Conservation (phyloP, 2,888 invertebrate species). For the Apocheima hispidaria region DNA sequence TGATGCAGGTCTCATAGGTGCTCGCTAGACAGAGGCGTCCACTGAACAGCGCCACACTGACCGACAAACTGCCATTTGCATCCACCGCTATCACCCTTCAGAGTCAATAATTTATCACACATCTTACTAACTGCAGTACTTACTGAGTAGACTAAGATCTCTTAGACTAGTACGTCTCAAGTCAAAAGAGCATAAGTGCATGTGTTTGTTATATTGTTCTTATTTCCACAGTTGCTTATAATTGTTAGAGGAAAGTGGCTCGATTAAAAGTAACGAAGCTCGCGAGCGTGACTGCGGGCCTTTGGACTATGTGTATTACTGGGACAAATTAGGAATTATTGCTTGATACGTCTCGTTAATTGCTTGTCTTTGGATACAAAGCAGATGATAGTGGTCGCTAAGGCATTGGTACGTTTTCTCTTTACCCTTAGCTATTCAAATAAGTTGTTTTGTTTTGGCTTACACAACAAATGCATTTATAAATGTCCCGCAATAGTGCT, state of each 20-base stretch:
- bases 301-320: constrained; percentile 9
- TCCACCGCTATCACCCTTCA: no score
- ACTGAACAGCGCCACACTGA: no score
- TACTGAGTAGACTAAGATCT: background rate
- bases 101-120: no score
- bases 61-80: no score
- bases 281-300: constrained; percentile 21
- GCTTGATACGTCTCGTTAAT: constrained; percentile 4
- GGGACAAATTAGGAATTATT: constrained; percentile 8
- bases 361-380: background rate
- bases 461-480: no score
- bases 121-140: no score
- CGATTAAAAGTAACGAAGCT: constrained; percentile 22
- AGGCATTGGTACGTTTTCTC: no score
- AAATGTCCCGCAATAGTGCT: no score
- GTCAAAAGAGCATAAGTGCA: background rate
- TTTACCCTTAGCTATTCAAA: no score
- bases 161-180: background rate
- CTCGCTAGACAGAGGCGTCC: no score
- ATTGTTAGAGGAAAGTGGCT: constrained; percentile 25
- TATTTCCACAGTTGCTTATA: constrained; percentile 20
- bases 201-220: constrained; percentile 20
- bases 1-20: no score
- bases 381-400: background rate
- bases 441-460: no score